Conservation (phyloP, 2,797 vertebrate genomes). For the Liasis olivaceus region DNA sequence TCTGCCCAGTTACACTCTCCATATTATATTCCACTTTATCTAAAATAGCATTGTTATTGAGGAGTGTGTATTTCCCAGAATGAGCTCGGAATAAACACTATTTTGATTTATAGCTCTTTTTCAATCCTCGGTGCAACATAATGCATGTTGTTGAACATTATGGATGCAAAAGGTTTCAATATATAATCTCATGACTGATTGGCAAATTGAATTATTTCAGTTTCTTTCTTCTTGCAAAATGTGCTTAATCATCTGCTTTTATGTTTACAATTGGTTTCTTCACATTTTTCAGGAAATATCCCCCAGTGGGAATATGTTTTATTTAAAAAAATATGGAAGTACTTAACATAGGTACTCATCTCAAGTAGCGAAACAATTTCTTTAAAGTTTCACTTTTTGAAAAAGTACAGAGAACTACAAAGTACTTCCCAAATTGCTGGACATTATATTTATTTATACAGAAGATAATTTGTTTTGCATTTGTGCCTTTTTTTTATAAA, state of each 20-base stretch:
- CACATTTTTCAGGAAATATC: background rate
- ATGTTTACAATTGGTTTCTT: background rate
- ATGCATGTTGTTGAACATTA: too few species aligned
- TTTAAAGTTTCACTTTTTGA: background rate
- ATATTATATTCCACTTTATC: background rate
- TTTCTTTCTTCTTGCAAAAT: background rate
- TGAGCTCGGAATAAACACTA: background rate
- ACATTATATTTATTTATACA: background rate
- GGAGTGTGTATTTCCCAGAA: background rate
- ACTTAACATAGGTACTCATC: background rate
- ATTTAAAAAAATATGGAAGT: background rate
- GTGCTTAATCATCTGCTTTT: background rate
- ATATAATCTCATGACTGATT: background rate
- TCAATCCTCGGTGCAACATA: background rate
- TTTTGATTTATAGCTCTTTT: background rate
- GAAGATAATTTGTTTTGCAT: background rate
- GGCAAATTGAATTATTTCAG: background rate
- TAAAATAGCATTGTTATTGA: background rate
- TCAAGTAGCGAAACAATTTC: background rate
- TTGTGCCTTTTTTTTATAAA: background rate
- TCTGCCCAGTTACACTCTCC: background rate
- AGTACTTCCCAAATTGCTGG: background rate
- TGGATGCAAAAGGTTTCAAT: background rate
- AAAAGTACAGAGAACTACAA: background rate
- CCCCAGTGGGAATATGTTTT: background rate